These are phyloP conservation scores for Sylvietta virens DNA, from an alignment of 2,113 vertebrate species.

Conservation along the genomic window DNA sequence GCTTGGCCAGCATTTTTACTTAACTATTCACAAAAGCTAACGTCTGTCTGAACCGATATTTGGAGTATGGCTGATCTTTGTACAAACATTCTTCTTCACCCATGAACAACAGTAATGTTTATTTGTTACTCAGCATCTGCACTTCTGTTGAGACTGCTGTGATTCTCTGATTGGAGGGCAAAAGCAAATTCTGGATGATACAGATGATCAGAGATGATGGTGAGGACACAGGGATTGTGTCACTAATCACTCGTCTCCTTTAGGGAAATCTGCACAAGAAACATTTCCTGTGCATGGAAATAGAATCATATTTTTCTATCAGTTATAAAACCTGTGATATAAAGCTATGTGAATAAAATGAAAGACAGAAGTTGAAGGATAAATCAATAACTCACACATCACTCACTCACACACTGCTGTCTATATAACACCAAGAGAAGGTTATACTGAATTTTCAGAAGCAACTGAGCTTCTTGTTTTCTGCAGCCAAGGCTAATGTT, in stretches of 20 bases:
- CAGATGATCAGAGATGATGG: background rate
- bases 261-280: background rate
- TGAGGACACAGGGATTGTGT: background rate
- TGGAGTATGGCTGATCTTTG: background rate
- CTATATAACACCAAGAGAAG: background rate
- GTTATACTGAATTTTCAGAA: background rate
- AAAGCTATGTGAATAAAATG: constrained; percentile 29
- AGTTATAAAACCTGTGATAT: background rate
- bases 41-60: background rate
- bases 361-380: constrained; percentile 35
- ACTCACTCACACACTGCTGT: background rate
- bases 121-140: background rate
- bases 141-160: background rate
- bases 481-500: background rate
- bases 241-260: background rate
- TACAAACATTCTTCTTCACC: background rate
- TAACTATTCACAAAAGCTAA: background rate
- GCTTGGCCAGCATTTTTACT: background rate
- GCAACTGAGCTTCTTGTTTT: background rate
- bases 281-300: background rate
- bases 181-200: background rate
- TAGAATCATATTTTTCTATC: constrained; percentile 19
- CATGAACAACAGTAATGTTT: background rate
- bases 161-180: background rate
- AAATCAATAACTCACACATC: constrained; percentile 17